Evolutionary conservation across 2,113 vertebrate species (phyloP), one percentile per base, ranked within the genome.

Genomic region (Nasalis larvatus): DNA sequence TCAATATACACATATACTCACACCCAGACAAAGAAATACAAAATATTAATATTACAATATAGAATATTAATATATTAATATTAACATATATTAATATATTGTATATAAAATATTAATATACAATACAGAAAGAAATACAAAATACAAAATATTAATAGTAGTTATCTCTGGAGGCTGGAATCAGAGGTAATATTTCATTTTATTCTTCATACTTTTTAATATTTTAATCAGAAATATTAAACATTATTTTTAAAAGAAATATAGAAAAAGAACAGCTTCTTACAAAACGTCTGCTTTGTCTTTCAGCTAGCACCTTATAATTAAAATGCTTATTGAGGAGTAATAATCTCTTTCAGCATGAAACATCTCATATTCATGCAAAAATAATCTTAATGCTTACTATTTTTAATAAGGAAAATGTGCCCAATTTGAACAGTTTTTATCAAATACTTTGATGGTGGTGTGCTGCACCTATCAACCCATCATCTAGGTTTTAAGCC

Each of bases 401-500:
- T 97, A 96, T 94, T 95, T 95, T 94, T 97, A 97, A 97, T 86
- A 94, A 97, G 95, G 91, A 94, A 97, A 97, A 96, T 96, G 71
- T 97, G 71, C 54, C 91, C 92, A 96, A 71, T 90, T 94, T 95
- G 97, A 96, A 92, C 32, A 96, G 68, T 86, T 97, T 92, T 96
- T 95, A 97, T 90, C 54, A 78, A 95, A 95, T 93, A 69, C 91
- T 93, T 93, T n/a, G n/a, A 30, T 63, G 60, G 27, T 63, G 60
- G 60, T 63, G 27, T 13, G 60, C 27, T 30, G 27, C 60, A 63
- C 60, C 27, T 14, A 63, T 63, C 60, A 63, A 63, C 13, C 60
- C 27, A 30, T 63, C 60, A 63, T 30, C 60, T 63, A 63, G 30
- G 25, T 63, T 63, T 63, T 30, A 63, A 63, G 60, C 60, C 60